These are phyloP conservation scores for Pachyramphus minor DNA, from an alignment of 2,113 vertebrate species.

Conservation along the genomic window DNA sequence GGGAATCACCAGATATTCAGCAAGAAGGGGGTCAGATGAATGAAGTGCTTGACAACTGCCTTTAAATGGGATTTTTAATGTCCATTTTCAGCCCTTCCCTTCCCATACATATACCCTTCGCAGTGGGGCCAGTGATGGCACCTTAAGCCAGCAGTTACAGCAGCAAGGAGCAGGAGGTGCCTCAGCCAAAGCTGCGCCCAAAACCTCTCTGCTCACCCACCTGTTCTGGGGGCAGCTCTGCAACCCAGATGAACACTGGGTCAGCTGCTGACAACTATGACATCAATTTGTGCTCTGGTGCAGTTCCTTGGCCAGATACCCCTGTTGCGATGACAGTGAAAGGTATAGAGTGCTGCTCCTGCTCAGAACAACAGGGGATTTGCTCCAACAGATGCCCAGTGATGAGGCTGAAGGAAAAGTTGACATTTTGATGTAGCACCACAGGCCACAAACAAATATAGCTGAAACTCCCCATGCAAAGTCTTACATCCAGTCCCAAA, in stretches of 20 bases:
- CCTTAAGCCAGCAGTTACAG: background rate
- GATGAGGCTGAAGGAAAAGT: background rate
- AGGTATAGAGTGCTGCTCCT: background rate
- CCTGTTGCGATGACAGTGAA: fast-evolving
- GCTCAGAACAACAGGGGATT: background rate
- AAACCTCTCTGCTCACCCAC: background rate
- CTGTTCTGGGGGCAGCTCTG: background rate
- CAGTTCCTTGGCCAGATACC: background rate
- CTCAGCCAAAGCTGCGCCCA: background rate
- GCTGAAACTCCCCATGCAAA: background rate
- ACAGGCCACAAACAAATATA: background rate
- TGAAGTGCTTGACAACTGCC: background rate
- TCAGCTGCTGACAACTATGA: background rate
- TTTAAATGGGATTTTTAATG: background rate
- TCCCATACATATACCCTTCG: fast-evolving
- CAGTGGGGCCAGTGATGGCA: fast-evolving
- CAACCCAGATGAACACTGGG: fast-evolving
- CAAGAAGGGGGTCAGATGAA: background rate
- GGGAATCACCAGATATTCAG: background rate
- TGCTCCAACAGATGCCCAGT: background rate
- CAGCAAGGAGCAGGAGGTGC: background rate
- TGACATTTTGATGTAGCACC: background rate
- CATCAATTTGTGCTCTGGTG: fast-evolving
- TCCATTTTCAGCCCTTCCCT: background rate
- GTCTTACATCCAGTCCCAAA: background rate